Base-by-base conservation (phyloP, 2,113 vertebrate species). In the Ammodramus savannarum region DNA sequence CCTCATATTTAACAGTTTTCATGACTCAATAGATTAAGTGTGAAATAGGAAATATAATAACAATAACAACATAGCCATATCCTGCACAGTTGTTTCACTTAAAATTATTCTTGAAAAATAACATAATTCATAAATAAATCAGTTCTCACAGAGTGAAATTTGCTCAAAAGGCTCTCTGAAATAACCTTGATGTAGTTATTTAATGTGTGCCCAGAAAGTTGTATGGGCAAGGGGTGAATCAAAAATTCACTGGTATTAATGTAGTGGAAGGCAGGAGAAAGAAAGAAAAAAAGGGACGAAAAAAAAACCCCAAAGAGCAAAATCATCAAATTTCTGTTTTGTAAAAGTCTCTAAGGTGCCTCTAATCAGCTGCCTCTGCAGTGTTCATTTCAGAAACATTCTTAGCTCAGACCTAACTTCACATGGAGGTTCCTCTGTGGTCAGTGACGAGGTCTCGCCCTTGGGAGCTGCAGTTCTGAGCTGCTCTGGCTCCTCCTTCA, bases 21-120 rank as follows among this genome's bases (percentile, higher is more conserved):
- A 93, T 94, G 90, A 90, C 75, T 96, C 85, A 90, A 93, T 88
- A 94, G 93, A 97, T 95, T 97, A 96, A 92, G 95, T 97, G 95
- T 94, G 94, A 95, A 95, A 83, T 94, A 90, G 94, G 95, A 95
- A 96, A 94, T 96, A 96, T 90, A 94, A 90, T 95, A 95, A 89
- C 74, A 94, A 90, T 90, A 96, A 92, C 62, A 95, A 85, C 38
- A 54, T 80, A 72, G 78, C 85, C 54, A 91, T 96, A 94, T 94
- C 95, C 92, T 94, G 85, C 71, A 76, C 71, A 74, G 85, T 97
- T 96, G 66, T 96, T 95, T 84, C 72, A 77, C 67, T 92, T 90
- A 94, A 93, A 97, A 93, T 89, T 77, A 82, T 85, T 93, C 74
- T 94, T 94, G 94, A 94, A 94, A 96, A 92, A 66, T 91, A 85